A percentile compares a stretch with the other conserved stretches of the same genome.
Evolutionary conservation across 2,888 invertebrate species (phyloP).

Genomic region (Drosophila acutilabella): DNA sequence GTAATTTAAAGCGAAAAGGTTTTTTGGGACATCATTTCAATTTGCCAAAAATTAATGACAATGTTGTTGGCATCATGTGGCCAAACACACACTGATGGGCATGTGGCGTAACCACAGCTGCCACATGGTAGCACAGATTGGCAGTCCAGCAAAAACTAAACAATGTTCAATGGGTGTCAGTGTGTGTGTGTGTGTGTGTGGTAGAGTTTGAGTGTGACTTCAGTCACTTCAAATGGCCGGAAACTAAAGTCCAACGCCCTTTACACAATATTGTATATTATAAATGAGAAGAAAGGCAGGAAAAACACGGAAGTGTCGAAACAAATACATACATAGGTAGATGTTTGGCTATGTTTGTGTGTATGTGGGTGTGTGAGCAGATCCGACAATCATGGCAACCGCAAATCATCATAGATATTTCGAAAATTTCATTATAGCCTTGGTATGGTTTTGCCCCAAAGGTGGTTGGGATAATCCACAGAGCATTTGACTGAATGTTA

Average conservation of each 20-base stretch:
- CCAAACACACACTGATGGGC: conserved; percentile 1
- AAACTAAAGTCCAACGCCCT: conserved; percentile 53
- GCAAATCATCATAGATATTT: conserved; percentile 81
- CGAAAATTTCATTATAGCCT: conserved; percentile 76
- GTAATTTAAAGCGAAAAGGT: conserved; percentile 1
- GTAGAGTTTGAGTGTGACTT: conserved; percentile 58
- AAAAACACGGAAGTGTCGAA: conserved; percentile 64
- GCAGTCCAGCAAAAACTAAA: conserved; percentile 32
- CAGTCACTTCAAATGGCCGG: conserved; percentile 67
- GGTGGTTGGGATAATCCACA: conserved; percentile 51
- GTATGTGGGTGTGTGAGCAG: neutral
- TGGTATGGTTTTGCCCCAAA: conserved; percentile 38
- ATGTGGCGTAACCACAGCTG: conserved; percentile 47
- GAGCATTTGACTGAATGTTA: conserved; percentile 76
- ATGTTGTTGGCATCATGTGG: conserved; percentile 38
- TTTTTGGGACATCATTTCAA: conserved; percentile 39
- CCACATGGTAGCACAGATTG: conserved; percentile 49
- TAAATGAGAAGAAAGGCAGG: conserved; percentile 5
- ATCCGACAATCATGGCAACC: conserved; percentile 58
- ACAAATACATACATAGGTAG: conserved; percentile 12
- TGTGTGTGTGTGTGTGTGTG: conserved; percentile 34
- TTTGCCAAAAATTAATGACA: conserved; percentile 56
- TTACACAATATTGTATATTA: conserved; percentile 35
- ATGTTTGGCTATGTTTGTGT: neutral
- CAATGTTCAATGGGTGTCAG: conserved; percentile 42